Conservation (phyloP, 2,113 vertebrate genomes). For the Cettia cetti region DNA sequence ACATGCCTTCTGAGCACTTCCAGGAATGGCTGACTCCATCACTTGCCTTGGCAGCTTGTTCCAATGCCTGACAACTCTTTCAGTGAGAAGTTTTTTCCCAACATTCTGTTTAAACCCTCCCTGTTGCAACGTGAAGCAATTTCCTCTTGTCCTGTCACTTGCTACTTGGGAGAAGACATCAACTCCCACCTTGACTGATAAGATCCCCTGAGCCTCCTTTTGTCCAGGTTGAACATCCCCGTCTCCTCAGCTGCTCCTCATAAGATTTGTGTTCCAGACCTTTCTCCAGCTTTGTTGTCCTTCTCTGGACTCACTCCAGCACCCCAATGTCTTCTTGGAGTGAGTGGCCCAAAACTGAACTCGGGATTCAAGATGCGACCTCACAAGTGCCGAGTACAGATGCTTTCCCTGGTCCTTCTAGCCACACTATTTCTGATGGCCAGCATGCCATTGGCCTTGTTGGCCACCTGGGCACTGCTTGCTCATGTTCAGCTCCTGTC, state of each 20-base stretch:
- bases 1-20: not conserved
- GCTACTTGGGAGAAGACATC: not conserved
- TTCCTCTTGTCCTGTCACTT: not conserved
- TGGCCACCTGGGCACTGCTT: not conserved
- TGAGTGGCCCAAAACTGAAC: not conserved
- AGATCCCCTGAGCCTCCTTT: not conserved
- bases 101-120: not conserved
- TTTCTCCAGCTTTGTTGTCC: not conserved
- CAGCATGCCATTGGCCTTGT: not conserved
- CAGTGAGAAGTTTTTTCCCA: not conserved
- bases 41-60: not conserved
- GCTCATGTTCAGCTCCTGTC: not conserved
- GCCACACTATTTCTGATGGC: not conserved
- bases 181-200: not conserved
- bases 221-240: not conserved
- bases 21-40: not conserved
- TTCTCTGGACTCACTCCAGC: not conserved
- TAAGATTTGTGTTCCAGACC: not conserved
- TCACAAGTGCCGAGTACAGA: rapidly evolving
- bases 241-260: not conserved
- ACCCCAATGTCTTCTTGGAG: not conserved
- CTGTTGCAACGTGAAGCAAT: not conserved
- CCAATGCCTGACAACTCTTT: not conserved
- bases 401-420: not conserved
- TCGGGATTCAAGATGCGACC: not conserved